Evolutionary conservation across 2,797 vertebrate genomes (phyloP).

Genomic region (Ambastaia sidthimunki): DNA sequence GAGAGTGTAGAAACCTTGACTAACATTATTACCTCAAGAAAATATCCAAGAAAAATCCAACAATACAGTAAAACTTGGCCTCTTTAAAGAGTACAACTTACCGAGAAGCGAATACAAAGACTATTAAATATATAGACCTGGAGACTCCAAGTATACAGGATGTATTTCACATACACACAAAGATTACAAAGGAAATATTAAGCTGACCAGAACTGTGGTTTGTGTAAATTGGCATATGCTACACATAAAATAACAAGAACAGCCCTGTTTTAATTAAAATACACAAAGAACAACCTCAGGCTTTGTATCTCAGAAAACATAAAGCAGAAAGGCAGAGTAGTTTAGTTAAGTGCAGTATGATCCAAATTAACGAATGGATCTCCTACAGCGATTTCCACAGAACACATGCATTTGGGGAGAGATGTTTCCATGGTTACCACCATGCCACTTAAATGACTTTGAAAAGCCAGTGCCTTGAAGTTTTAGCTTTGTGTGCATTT

Average conservation of each 20-base stretch:
- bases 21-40: not conserved
- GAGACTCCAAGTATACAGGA: not conserved
- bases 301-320: slow-evolving; percentile 17
- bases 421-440: slow-evolving; percentile 55
- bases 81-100: not conserved
- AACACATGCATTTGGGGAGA: slow-evolving; percentile 9
- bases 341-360: slow-evolving; percentile 29
- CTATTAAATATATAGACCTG: not conserved
- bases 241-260: slow-evolving; percentile 18
- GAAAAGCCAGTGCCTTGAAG: slow-evolving; percentile 26
- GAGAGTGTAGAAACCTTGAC: not conserved
- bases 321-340: not conserved
- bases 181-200: not conserved
- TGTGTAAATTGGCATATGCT: not conserved
- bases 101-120: not conserved
- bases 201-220: slow-evolving; percentile 12
- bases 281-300: slow-evolving; percentile 18
- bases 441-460: slow-evolving; percentile 43
- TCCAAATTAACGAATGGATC: slow-evolving; percentile 43
- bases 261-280: slow-evolving; percentile 36
- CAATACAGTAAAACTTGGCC: not conserved
- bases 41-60: not conserved
- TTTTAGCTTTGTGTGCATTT: slow-evolving; percentile 40
- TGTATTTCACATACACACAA: not conserved
- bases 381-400: slow-evolving; percentile 21